A percentile compares a stretch with the other conserved stretches of the same genome.
Conservation (phyloP, 2,888 invertebrate species). For the Keiferia lycopersicella region DNA sequence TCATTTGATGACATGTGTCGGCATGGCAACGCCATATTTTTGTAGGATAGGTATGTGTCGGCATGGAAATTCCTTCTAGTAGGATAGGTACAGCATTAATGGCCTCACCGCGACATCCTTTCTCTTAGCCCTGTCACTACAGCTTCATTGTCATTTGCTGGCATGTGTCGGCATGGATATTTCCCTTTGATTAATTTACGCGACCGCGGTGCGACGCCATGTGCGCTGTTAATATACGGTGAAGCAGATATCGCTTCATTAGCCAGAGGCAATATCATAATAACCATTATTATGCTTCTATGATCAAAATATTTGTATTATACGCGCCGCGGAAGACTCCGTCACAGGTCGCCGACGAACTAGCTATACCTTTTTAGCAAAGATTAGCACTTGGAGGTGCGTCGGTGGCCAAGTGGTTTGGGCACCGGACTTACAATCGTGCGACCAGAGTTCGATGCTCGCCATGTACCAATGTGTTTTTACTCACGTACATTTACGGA, state of each 20-base stretch:
- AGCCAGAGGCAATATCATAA: conserved; percentile 46
- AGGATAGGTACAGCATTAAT: too few relatives aligned
- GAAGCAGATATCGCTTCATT: conserved; percentile 56
- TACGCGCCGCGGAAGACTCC: too few relatives aligned
- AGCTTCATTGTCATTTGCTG: conserved; percentile 78
- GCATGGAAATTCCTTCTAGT: neutral
- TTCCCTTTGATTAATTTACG: conserved; percentile 78
- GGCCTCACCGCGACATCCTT: conserved; percentile 34
- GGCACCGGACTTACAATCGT: too few relatives aligned
- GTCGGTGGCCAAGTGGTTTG: too few relatives aligned
- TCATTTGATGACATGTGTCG: neutral
- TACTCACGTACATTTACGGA: too few relatives aligned
- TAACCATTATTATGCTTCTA: neutral
- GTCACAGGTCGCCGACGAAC: too few relatives aligned
- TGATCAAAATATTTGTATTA: neutral
- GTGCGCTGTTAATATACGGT: conserved; percentile 39
- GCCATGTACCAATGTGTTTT: too few relatives aligned
- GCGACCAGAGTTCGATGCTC: too few relatives aligned
- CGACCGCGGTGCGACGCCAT: conserved; percentile 47
- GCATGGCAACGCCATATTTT: neutral
- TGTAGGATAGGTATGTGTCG: too few relatives aligned
- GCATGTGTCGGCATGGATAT: conserved; percentile 79
- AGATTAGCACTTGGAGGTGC: too few relatives aligned
- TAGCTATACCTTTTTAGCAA: too few relatives aligned
- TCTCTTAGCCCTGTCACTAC: conserved; percentile 40